phyloP scores from a whole-genome alignment of 2,888 invertebrate genomes.

The Petrophora chlorosata region DNA sequence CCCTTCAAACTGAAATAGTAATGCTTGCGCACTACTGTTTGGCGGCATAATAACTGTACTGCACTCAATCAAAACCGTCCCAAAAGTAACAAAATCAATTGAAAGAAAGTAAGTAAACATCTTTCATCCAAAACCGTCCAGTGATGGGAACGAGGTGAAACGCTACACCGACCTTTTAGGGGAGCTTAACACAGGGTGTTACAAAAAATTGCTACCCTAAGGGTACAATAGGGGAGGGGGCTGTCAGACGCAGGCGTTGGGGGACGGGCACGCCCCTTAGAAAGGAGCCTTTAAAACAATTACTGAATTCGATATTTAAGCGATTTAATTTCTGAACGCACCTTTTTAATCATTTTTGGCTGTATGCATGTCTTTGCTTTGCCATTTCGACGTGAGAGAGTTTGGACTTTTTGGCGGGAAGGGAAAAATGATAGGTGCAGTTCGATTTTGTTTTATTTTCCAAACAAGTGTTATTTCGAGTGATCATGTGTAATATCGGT shows the following conservation, averaged over 20 bases:
- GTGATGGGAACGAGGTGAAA: constrained; percentile 7
- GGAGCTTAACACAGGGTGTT: constrained; percentile 55
- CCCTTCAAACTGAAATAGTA: too few species aligned
- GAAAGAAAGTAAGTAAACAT: background rate
- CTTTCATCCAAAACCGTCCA: constrained; percentile 1
- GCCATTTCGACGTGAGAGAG: background rate
- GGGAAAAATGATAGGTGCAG: too few species aligned
- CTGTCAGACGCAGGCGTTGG: constrained; percentile 62
- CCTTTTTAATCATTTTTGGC: constrained; percentile 33
- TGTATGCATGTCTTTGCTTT: constrained; percentile 17
- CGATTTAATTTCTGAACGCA: constrained; percentile 18
- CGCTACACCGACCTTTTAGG: constrained; percentile 20
- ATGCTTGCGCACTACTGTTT: too few species aligned
- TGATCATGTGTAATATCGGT: too few species aligned
- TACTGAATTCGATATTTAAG: constrained; percentile 41
- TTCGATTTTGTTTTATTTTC: too few species aligned
- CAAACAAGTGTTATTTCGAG: too few species aligned
- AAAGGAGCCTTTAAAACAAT: constrained; percentile 59
- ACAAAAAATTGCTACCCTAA: constrained; percentile 72
- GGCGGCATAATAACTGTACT: too few species aligned
- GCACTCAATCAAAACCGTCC: background rate
- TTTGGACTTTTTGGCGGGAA: constrained; percentile 14
- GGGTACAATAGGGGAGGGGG: constrained; percentile 51
- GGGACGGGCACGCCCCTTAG: constrained; percentile 47
- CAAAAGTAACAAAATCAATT: background rate